Conservation (phyloP, 2,888 invertebrate species). For the Himalopsyche kuldschensis region DNA sequence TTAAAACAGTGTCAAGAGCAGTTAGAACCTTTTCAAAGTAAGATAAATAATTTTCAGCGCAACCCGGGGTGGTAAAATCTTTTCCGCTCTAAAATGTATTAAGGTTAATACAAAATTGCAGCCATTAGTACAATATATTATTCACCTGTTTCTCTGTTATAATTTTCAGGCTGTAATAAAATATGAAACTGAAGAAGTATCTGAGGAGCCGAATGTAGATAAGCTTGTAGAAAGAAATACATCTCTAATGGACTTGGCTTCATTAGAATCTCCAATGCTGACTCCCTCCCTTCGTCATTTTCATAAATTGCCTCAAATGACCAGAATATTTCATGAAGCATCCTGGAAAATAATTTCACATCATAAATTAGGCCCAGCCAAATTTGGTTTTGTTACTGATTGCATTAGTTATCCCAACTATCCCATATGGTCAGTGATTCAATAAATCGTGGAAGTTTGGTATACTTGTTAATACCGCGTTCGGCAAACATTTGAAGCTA, state of each 20-base stretch:
- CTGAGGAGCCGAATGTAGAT: conserved; percentile 76
- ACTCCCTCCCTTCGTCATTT: conserved; percentile 59
- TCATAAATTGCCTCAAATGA: conserved; percentile 71
- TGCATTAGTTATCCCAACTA: too few species aligned
- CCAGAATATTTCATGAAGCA: conserved; percentile 74
- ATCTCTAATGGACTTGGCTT: conserved; percentile 72
- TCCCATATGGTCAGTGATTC: too few species aligned
- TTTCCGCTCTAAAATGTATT: too few species aligned
- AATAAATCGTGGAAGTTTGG: too few species aligned
- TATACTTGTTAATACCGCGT: neutral
- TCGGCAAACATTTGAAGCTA: neutral
- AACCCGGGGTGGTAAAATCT: too few species aligned
- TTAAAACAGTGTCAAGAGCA: too few species aligned
- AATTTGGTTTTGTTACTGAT: too few species aligned
- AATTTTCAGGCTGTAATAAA: conserved; percentile 61
- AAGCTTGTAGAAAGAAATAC: conserved; percentile 77
- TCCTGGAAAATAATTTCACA: conserved; percentile 53
- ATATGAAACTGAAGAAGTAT: conserved; percentile 67
- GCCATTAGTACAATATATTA: neutral
- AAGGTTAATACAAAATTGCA: too few species aligned
- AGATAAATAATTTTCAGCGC: too few species aligned
- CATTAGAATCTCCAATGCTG: conserved; percentile 62
- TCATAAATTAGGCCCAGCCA: neutral
- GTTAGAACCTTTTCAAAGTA: too few species aligned
- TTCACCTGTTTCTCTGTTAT: conserved; percentile 68